A percentile compares a stretch with the other conserved stretches of the same genome.
phyloP scores from a whole-genome alignment of 2,797 vertebrate genomes.

The Melanotaenia pygmaea region DNA sequence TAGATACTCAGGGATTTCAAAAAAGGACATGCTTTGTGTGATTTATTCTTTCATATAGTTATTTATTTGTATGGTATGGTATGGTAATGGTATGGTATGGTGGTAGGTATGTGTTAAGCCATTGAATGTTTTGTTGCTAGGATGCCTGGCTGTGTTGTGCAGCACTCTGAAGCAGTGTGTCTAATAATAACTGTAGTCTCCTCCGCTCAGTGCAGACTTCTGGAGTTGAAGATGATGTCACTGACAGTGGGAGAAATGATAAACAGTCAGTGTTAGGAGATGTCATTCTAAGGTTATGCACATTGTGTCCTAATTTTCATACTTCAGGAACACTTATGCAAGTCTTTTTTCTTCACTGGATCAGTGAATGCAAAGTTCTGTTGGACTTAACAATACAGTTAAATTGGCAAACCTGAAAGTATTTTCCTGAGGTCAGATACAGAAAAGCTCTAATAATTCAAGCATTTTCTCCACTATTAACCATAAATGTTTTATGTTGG shows the following conservation, averaged over 20 bases:
- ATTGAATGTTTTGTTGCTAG: conserved; percentile 32
- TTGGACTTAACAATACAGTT: conserved; percentile 12
- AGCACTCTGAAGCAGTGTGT: conserved; percentile 39
- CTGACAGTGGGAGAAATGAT: conserved; percentile 44
- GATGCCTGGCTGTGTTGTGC: conserved; percentile 36
- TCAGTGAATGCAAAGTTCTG: conserved; percentile 30
- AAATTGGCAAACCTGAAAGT: conserved; percentile 18
- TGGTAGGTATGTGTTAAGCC: conserved; percentile 1
- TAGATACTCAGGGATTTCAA: background rate
- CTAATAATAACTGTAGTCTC: conserved; percentile 65
- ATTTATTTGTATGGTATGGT: background rate
- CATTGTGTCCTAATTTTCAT: conserved; percentile 4
- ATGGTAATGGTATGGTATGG: too few relatives aligned
- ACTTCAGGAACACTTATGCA: background rate
- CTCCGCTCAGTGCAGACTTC: conserved; percentile 50
- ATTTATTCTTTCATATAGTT: background rate
- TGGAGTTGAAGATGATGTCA: conserved; percentile 55
- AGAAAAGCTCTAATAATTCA: conserved; percentile 15
- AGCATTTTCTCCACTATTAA: conserved; percentile 25
- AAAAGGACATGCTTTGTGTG: conserved; percentile 6
- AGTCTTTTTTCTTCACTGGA: background rate
- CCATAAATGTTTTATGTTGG: conserved; percentile 10
- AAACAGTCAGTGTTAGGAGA: conserved; percentile 35
- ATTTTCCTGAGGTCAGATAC: background rate
- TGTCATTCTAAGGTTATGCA: conserved; percentile 9